These are phyloP conservation scores for Caenorhabditis latens DNA, from an alignment of 1,140 invertebrate species.

Conservation along the genomic window DNA sequence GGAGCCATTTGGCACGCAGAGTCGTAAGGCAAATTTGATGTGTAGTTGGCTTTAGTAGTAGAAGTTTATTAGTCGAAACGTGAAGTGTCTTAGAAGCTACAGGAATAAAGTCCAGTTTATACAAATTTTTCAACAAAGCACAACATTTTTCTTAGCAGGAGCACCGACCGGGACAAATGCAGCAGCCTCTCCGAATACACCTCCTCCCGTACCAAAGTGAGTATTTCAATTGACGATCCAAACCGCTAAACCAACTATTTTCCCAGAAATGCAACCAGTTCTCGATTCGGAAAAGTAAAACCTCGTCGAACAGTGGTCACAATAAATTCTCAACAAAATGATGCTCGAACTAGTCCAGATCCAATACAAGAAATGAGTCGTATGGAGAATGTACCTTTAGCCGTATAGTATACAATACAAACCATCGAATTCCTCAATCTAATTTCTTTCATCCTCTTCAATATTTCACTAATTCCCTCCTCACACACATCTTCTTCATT, in stretches of 20 bases:
- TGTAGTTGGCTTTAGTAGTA: too few species aligned
- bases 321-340: conserved; percentile 47
- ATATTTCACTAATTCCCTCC: not conserved
- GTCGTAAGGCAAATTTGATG: too few species aligned
- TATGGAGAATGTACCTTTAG: conserved; percentile 45
- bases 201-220: conserved; percentile 29
- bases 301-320: conserved; percentile 39
- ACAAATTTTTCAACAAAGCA: too few species aligned
- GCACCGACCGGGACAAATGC: not conserved
- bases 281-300: conserved; percentile 40
- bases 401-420: not conserved
- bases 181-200: conserved; percentile 22
- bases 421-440: not conserved
- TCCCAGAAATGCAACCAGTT: conserved; percentile 32
- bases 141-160: not conserved
- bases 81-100: too few species aligned
- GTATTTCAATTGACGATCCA: not conserved
- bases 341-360: conserved; percentile 23
- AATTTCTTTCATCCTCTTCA: not conserved
- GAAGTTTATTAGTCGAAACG: too few species aligned
- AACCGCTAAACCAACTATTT: not conserved
- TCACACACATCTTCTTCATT: conserved; percentile 12
- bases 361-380: conserved; percentile 51
- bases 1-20: too few species aligned
- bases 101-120: too few species aligned